phyloP scores from a whole-genome alignment of 2,888 invertebrate species.

The Sesia bembeciformis region DNA sequence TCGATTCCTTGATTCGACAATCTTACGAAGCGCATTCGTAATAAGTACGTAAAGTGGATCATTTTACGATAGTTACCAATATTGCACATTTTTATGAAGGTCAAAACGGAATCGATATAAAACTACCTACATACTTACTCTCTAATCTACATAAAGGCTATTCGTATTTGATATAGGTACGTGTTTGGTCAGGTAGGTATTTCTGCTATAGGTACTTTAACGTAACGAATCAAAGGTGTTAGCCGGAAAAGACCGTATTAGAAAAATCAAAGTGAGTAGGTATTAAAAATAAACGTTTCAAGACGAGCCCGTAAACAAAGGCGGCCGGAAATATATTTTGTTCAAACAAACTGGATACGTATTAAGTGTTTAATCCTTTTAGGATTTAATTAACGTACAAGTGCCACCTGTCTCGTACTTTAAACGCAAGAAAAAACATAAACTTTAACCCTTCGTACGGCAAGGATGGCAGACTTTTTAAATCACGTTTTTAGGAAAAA shows the following conservation, averaged over 20 bases:
- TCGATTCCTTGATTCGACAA: slow-evolving; percentile 18
- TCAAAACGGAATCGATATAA: not conserved
- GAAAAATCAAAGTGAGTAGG: slow-evolving; percentile 25
- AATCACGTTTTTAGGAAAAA: slow-evolving; percentile 53
- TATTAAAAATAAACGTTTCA: slow-evolving; percentile 30
- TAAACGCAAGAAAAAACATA: slow-evolving; percentile 14
- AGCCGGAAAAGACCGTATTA: slow-evolving; percentile 27
- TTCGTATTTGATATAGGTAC: too few relatives aligned
- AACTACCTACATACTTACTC: too few relatives aligned
- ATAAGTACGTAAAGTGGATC: slow-evolving; percentile 38
- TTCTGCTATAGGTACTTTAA: too few relatives aligned
- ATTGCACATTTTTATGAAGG: slow-evolving; percentile 21
- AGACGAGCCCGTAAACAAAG: slow-evolving; percentile 19
- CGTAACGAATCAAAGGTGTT: slow-evolving; percentile 10
- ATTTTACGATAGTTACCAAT: slow-evolving; percentile 34
- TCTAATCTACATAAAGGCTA: too few relatives aligned
- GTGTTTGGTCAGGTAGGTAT: too few relatives aligned
- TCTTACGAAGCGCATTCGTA: slow-evolving; percentile 38
- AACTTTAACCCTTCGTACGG: slow-evolving; percentile 17
- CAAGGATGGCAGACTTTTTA: slow-evolving; percentile 31
- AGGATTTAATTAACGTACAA: slow-evolving; percentile 25
- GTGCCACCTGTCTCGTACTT: slow-evolving; percentile 27
- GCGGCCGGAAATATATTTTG: slow-evolving; percentile 10
- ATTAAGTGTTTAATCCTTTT: slow-evolving; percentile 37
- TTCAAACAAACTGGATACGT: slow-evolving; percentile 22